A percentile compares a stretch with the other conserved stretches of the same genome.
These are phyloP conservation scores for Melanocharis versteri DNA, from an alignment of 2,113 vertebrate genomes.

Conservation along the genomic window DNA sequence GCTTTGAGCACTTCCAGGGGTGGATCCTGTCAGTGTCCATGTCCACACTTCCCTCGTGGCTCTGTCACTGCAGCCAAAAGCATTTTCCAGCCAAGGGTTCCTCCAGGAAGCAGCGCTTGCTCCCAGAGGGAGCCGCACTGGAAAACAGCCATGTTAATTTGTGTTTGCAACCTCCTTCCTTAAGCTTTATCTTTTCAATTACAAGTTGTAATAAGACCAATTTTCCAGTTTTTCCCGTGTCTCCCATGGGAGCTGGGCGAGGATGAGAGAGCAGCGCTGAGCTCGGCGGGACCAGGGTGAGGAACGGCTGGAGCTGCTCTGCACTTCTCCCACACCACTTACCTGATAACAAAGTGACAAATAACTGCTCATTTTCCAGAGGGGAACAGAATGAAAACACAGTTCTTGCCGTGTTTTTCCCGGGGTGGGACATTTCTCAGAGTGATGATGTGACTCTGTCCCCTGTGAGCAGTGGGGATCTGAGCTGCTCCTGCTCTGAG, in stretches of 20 bases:
- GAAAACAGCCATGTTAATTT: neutral
- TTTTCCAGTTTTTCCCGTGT: neutral
- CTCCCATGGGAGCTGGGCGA: neutral
- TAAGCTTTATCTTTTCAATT: slow-evolving; percentile 56
- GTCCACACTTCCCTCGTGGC: neutral
- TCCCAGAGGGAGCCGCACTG: neutral
- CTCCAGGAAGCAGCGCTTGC: neutral
- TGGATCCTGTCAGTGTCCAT: neutral
- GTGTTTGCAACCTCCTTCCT: neutral
- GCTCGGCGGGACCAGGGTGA: neutral
- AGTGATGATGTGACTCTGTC: neutral
- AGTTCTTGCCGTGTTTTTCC: neutral
- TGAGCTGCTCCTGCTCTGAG: neutral
- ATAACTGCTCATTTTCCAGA: neutral
- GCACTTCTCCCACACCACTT: neutral
- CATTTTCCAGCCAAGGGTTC: neutral
- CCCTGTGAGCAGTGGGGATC: neutral
- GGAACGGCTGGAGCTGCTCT: neutral
- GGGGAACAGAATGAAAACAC: neutral
- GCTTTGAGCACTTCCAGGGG: neutral
- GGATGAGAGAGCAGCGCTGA: neutral
- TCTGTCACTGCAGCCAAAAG: neutral
- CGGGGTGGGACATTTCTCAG: neutral
- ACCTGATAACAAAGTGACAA: neutral
- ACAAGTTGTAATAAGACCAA: neutral